These are phyloP conservation scores for Ophioninae sp. DNA, from an alignment of 2,888 invertebrate species.

Conservation along the genomic window DNA sequence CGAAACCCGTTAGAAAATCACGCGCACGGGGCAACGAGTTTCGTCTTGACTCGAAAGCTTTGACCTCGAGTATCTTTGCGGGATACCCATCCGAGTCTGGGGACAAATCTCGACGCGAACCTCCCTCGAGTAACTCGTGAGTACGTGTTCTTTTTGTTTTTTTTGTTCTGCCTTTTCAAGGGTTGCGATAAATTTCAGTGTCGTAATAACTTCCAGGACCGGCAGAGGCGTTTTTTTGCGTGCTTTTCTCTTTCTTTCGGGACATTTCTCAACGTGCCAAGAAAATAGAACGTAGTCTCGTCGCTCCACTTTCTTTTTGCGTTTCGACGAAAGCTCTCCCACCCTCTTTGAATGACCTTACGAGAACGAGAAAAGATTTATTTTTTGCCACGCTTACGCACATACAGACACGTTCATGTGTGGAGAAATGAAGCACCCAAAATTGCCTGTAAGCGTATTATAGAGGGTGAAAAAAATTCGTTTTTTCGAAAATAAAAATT, in stretches of 20 bases:
- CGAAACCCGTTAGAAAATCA: not conserved
- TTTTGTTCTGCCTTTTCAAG: not conserved
- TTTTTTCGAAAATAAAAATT: too few relatives aligned
- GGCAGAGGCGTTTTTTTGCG: not conserved
- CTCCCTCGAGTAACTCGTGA: not conserved
- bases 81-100: not conserved
- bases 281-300: constrained; percentile 15
- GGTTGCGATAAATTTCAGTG: constrained; percentile 8
- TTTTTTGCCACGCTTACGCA: not conserved
- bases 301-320: constrained; percentile 38
- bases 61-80: not conserved
- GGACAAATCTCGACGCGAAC: not conserved
- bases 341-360: not conserved
- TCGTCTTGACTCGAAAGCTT: constrained; percentile 5
- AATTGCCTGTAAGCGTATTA: not conserved
- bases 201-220: not conserved
- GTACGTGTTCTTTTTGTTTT: not conserved
- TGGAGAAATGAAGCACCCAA: not conserved
- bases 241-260: constrained; percentile 2
- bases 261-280: constrained; percentile 35
- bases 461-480: not conserved
- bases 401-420: not conserved
- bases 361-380: not conserved
- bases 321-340: constrained; percentile 19
- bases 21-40: not conserved